Percentiles rank a stretch among this genome's conserved stretches.
These are phyloP conservation scores for Channa striata DNA, from an alignment of 2,797 vertebrate species.

Conservation along the genomic window DNA sequence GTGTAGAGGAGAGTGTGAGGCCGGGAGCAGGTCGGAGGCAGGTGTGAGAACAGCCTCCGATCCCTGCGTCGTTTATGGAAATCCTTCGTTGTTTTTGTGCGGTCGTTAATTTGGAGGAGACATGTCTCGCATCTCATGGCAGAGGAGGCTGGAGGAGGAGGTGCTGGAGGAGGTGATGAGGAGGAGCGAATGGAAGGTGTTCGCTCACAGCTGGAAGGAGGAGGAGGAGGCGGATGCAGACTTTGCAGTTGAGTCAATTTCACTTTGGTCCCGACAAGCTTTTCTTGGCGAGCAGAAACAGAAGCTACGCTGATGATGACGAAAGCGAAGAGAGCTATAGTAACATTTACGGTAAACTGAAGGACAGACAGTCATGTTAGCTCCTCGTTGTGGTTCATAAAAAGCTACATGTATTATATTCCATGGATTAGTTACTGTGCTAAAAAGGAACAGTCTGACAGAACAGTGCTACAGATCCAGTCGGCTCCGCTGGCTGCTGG, in stretches of 20 bases:
- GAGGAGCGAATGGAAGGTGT: slow-evolving; percentile 78
- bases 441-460: too few relatives aligned
- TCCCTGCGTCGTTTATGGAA: slow-evolving; percentile 5
- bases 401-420: too few relatives aligned
- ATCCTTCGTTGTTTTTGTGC: neutral
- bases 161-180: slow-evolving; percentile 71
- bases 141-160: slow-evolving; percentile 76
- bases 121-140: slow-evolving; percentile 81
- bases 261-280: neutral
- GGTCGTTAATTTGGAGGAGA: slow-evolving; percentile 5
- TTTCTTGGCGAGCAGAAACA: neutral
- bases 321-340: neutral
- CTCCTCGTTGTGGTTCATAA: too few relatives aligned
- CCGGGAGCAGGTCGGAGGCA: slow-evolving; percentile 43
- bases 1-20: slow-evolving; percentile 28
- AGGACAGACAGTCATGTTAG: neutral
- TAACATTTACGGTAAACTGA: too few relatives aligned
- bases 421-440: too few relatives aligned
- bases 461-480: too few relatives aligned
- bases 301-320: slow-evolving; percentile 1
- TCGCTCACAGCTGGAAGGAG: slow-evolving; percentile 74
- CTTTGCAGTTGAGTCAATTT: slow-evolving; percentile 84
- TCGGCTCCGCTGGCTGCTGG: too few relatives aligned
- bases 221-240: slow-evolving; percentile 71
- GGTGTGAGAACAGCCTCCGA: slow-evolving; percentile 18